Evolutionary conservation across 1,140 invertebrate species (phyloP).

Genomic region (Drosophila obscura): DNA sequence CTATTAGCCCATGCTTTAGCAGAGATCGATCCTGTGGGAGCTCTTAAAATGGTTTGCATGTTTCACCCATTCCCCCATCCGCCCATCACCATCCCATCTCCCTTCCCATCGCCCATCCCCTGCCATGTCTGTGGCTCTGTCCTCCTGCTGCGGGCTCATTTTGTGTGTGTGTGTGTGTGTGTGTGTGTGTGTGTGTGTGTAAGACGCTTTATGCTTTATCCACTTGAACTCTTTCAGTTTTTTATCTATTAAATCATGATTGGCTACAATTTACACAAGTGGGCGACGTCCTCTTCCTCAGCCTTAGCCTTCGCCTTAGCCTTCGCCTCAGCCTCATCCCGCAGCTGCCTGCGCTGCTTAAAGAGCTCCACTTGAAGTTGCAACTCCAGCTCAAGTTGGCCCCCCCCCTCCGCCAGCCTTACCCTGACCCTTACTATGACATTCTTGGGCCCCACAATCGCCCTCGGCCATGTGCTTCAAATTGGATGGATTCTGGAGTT

Average conservation of each 20-base stretch:
- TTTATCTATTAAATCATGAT: constrained; percentile 82
- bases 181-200: constrained; percentile 36
- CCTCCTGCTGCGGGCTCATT: background rate
- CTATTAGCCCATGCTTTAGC: constrained; percentile 71
- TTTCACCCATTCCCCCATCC: background rate
- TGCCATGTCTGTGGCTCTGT: constrained; percentile 1
- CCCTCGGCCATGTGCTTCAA: constrained; percentile 38
- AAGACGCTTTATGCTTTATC: constrained; percentile 79
- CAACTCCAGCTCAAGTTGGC: constrained; percentile 23
- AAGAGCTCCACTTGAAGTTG: constrained; percentile 9
- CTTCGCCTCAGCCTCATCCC: constrained; percentile 8
- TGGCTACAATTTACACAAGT: constrained; percentile 80
- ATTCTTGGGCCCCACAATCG: too few species aligned
- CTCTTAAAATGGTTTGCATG: constrained; percentile 66
- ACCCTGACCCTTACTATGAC: constrained; percentile 20
- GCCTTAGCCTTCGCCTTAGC: background rate
- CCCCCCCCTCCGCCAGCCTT: background rate
- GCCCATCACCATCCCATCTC: background rate
- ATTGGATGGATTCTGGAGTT: constrained; percentile 20
- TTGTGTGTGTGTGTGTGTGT: constrained; percentile 9
- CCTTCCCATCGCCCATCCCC: background rate
- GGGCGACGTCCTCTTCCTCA: constrained; percentile 32
- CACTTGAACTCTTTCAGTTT: constrained; percentile 79
- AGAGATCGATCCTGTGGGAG: constrained; percentile 74
- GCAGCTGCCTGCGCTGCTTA: background rate